These are phyloP conservation scores for Vanessa cardui DNA, from an alignment of 2,888 invertebrate species.

Conservation along the genomic window DNA sequence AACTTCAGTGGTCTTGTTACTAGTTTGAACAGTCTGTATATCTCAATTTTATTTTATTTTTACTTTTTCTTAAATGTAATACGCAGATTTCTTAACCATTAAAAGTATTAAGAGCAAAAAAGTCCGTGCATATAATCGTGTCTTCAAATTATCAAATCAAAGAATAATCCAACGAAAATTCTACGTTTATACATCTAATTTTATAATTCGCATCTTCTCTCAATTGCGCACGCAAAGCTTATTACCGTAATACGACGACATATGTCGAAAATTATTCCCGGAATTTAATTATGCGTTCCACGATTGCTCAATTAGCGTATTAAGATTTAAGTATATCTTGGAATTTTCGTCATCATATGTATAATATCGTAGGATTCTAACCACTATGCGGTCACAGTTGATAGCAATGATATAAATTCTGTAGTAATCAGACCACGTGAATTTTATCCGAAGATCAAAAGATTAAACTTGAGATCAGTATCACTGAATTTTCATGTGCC, in stretches of 20 bases:
- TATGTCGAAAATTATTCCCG: slow-evolving; percentile 40
- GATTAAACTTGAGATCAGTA: too few relatives aligned
- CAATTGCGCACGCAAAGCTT: slow-evolving; percentile 30
- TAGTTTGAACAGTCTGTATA: too few relatives aligned
- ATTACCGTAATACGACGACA: slow-evolving; percentile 36
- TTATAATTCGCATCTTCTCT: slow-evolving; percentile 11
- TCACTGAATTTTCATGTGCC: too few relatives aligned
- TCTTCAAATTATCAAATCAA: not conserved
- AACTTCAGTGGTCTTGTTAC: too few relatives aligned
- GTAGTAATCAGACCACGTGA: too few relatives aligned
- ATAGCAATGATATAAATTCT: too few relatives aligned
- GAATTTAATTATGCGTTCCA: slow-evolving; percentile 37
- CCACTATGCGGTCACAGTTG: slow-evolving; percentile 86
- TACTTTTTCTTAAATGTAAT: too few relatives aligned
- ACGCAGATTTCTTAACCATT: too few relatives aligned
- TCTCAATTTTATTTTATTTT: too few relatives aligned
- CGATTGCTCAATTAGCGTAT: not conserved
- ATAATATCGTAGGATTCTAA: slow-evolving; percentile 82
- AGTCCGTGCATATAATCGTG: not conserved
- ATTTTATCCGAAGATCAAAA: too few relatives aligned
- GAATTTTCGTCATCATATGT: not conserved
- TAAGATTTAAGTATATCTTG: not conserved
- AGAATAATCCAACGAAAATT: slow-evolving; percentile 8
- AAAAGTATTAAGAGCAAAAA: too few relatives aligned
- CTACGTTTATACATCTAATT: slow-evolving; percentile 24